These are phyloP conservation scores for Vollenhovia emeryi DNA, from an alignment of 1,140 invertebrate genomes.

Conservation along the genomic window DNA sequence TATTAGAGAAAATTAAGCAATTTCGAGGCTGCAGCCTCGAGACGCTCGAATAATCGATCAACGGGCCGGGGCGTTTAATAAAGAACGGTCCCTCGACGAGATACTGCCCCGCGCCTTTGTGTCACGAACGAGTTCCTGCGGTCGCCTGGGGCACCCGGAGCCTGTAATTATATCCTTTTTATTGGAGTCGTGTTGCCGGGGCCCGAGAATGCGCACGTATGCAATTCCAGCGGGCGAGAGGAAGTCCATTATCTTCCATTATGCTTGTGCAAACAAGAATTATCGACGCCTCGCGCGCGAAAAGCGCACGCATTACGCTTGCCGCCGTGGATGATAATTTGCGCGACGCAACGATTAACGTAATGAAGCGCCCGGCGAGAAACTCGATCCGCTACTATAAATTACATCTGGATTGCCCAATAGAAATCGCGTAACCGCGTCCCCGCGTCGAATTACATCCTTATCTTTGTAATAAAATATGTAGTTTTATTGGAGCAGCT, in stretches of 20 bases:
- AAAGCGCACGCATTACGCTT: background rate
- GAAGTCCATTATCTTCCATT: slow-evolving; percentile 1
- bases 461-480: background rate
- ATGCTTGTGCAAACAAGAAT: slow-evolving; percentile 33
- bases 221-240: background rate
- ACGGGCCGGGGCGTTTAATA: slow-evolving; percentile 6
- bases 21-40: background rate
- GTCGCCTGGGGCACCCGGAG: background rate
- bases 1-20: background rate
- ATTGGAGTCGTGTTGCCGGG: background rate
- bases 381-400: background rate
- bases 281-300: background rate
- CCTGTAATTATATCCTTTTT: slow-evolving; percentile 43
- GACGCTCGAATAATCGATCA: background rate
- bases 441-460: background rate
- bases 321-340: background rate
- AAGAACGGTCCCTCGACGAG: background rate
- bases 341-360: background rate
- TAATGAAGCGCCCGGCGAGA: background rate
- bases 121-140: slow-evolving; percentile 16
- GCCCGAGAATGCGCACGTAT: slow-evolving; percentile 24
- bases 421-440: background rate
- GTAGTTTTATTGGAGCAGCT: background rate
- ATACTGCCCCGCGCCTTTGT: background rate
- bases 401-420: background rate